Percentiles rank a stretch among this genome's conserved stretches.
These are phyloP conservation scores for Epinephelus malabaricus DNA, from an alignment of 2,797 vertebrate genomes.

Conservation along the genomic window DNA sequence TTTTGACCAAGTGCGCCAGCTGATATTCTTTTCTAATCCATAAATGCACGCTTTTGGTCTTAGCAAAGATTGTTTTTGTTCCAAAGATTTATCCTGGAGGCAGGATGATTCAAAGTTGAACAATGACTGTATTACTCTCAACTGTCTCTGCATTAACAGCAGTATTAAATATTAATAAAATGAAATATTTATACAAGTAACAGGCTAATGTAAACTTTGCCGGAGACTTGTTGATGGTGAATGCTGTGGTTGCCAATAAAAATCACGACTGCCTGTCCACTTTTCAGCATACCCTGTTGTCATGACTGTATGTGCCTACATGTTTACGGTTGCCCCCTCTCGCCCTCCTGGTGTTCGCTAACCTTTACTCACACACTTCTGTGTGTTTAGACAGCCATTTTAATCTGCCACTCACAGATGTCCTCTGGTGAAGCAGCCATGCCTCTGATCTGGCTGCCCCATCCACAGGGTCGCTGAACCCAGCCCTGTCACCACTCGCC, in stretches of 20 bases:
- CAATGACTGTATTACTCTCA: not conserved
- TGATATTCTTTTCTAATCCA: not conserved
- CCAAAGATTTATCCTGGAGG: not conserved
- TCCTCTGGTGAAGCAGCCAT: slow-evolving; percentile 75
- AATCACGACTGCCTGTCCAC: not conserved
- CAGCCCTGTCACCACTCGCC: slow-evolving; percentile 86
- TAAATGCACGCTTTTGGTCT: not conserved
- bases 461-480: slow-evolving; percentile 70
- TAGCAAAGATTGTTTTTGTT: not conserved
- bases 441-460: slow-evolving; percentile 81
- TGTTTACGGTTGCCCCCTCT: slow-evolving; percentile 44
- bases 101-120: not conserved
- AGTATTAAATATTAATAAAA: not conserved
- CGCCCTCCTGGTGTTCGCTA: slow-evolving; percentile 62
- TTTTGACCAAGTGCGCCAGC: no score
- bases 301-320: slow-evolving; percentile 28
- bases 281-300: not conserved
- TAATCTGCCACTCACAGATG: slow-evolving; percentile 82
- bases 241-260: not conserved
- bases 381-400: slow-evolving; percentile 77
- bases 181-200: slow-evolving; percentile 21
- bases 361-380: slow-evolving; percentile 76
- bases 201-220: not conserved
- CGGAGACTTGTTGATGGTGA: no score
- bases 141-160: slow-evolving; percentile 17